Base-by-base conservation (phyloP, 2,888 invertebrate genomes). In the Micoletzkya japonica region DNA sequence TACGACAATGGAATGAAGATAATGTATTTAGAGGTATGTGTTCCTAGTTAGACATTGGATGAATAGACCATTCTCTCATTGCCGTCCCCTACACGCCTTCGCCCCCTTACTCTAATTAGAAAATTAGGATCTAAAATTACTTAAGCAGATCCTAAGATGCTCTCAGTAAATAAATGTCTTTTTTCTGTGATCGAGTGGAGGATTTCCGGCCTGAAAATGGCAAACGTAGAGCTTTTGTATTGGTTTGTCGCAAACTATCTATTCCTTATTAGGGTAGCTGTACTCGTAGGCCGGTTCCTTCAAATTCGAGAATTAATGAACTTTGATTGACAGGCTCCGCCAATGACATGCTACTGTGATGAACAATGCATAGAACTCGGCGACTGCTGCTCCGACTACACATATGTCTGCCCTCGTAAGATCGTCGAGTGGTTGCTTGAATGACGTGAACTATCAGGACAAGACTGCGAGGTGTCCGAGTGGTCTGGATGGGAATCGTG, bases 311-410 rank as follows among this genome's bases (percentile, higher is more conserved):
- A n/a, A n/a, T n/a, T n/a, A n/a, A n/a, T n/a, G n/a, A n/a, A n/a
- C n/a, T n/a, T n/a, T n/a, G n/a, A n/a, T 50, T 50, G 75, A 54
- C 74, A 78, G 67, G 73, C 76, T 10, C 73, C 71, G 1, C 59
- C 72, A 37, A 70, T 72, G 34, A 76, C 81, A 56, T 83, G 83
- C 67, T 83, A 77, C 64, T 83, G 83, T 67, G 83, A 83, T 70
- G 81, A 82, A 71, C 68, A 71, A 2, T 83, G 83, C 61, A 73
- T 81, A 4, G 49, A 71, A 24, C 69, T 78, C 6, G 82, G 80
- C 24, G 83, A 83, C 64, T 83, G 83, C 68, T 83, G 83, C 68
- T 76, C 79, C 37, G 82, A 83, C 63, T 83, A 83, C 70, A 77
- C 79, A 4, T 79, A 74, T 37, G 76, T 77, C 26, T 83, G 83